These are phyloP conservation scores for Ceuthmochares aereus DNA, from an alignment of 2,113 vertebrate species.

Conservation along the genomic window DNA sequence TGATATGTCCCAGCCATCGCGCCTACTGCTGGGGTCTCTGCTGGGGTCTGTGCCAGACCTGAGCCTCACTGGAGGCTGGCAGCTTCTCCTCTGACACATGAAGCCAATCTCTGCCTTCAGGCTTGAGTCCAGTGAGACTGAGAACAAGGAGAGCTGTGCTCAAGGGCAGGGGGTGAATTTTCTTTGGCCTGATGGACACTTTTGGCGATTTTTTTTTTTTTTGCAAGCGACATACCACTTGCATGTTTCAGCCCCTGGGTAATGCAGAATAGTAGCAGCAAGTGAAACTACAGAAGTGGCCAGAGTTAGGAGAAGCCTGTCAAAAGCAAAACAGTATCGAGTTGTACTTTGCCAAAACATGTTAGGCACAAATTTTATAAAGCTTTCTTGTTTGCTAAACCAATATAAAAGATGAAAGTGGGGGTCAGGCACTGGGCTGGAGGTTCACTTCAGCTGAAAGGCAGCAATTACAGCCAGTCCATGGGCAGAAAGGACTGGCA, in stretches of 20 bases:
- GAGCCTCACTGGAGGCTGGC: background rate
- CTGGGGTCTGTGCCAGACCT: background rate
- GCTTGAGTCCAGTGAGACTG: background rate
- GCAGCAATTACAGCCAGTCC: background rate
- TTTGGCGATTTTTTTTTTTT: background rate
- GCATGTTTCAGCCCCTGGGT: background rate
- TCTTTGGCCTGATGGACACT: background rate
- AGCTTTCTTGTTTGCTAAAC: background rate
- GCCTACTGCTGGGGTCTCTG: background rate
- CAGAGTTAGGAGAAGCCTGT: background rate
- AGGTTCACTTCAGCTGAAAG: slow-evolving; percentile 9
- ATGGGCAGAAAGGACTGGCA: background rate
- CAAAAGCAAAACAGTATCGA: background rate
- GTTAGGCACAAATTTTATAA: background rate
- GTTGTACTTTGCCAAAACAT: background rate
- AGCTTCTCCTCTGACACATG: background rate
- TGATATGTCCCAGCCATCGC: background rate
- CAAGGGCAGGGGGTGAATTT: background rate
- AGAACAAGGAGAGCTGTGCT: background rate
- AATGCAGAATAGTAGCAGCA: background rate
- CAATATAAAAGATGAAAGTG: background rate
- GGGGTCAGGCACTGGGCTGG: background rate
- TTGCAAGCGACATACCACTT: background rate
- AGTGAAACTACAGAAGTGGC: background rate
- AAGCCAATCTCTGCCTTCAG: background rate